Evolutionary conservation across 2,113 vertebrate species (phyloP), one percentile per base, ranked within the genome.

Genomic region (Ardeotis arabs): DNA sequence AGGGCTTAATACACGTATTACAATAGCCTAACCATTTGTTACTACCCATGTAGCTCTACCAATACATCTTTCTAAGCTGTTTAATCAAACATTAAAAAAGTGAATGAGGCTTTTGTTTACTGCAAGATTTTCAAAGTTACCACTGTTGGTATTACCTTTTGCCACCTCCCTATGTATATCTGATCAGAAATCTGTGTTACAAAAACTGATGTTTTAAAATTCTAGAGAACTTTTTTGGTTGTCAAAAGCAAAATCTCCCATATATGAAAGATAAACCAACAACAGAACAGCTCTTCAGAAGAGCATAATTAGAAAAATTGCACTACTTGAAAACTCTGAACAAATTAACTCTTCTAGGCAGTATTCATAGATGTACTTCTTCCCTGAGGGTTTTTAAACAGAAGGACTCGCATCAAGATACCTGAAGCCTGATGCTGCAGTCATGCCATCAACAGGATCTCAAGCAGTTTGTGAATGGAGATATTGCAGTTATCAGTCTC

Each of bases 1-100:
- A 55, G 19, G 74, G 16, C 27, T 76, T 77, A 60, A 66, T 14
- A 14, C 0, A 0, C 17, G 9, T 12, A 58, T 23, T 25, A 52
- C 33, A 73, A 19, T 19, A 69, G 8, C 15, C 22, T 60, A 37
- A 53, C 45, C 58, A 24, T 64, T 66, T 44, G 9, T 68, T 83
- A 52, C 19, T 56, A 62, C 28, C 21, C 63, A 76, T 12, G 27
- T n/a, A 66, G 69, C 28, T 86, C n/a, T 8, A 45, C 5, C 35
- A 17, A 12, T 10, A 53, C 27, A 1, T 21, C 44, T 37, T 56
- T 74, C 33, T 63, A n/a, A 45, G 10, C 27, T 60, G 6, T 64
- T 72, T 33, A 76, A 87, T 58, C 33, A 73, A 53, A 68, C 33
- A 35, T 1, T n/a, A 79, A 58, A 66, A 49, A 5, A 0, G 4